Evolutionary conservation across 2,797 vertebrate genomes (phyloP), one percentile per base, ranked within the genome.

Genomic region (Lophura swinhoii): DNA sequence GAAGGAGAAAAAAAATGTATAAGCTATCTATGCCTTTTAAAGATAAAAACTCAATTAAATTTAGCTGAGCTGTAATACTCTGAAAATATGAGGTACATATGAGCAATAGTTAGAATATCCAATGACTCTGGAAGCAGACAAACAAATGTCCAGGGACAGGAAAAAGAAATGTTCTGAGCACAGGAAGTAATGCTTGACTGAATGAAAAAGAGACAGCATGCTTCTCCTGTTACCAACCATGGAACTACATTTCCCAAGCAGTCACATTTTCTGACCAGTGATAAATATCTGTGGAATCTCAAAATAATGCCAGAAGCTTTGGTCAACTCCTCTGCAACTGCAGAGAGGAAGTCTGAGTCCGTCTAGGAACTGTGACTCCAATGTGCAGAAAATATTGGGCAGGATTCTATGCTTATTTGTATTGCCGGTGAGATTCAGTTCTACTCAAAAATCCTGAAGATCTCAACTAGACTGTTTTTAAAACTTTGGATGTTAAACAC

Each of bases 371-470:
- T 48, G 14, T 46, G 35, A 69, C 8, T 73, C 21, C 8, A 63
- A 9, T 0, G 0, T 35, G 12, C 18, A 2, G 0, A 14, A 63
- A 84, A 59, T 60, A 81, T 41, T 1, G 1, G 26, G 18, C 21
- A 20, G 43, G 58, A 51, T 48, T 87, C 7, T 64, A 78, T 60
- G 5, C 18, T 63, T 37, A 16, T 84, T 87, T 82, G 53, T 37
- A 11, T 28, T 67, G 33, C n/a, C 59, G 43, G 15, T 81, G 46
- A 29, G 29, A 84, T 28, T 86, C 26, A 78, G n/a, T 69, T 22
- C 7, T 73, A 84, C 29, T 80, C 23, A 72, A n/a, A 85, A 81
- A 75, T 43, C 9, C 64, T 80, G 39, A 78, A 72, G 17, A 62
- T 33, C 22, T 75, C 84, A 63, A 72, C 81, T 59, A 81, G 14